These are phyloP conservation scores for Pediacus dermestoides DNA, from an alignment of 2,888 invertebrate genomes.

Conservation along the genomic window DNA sequence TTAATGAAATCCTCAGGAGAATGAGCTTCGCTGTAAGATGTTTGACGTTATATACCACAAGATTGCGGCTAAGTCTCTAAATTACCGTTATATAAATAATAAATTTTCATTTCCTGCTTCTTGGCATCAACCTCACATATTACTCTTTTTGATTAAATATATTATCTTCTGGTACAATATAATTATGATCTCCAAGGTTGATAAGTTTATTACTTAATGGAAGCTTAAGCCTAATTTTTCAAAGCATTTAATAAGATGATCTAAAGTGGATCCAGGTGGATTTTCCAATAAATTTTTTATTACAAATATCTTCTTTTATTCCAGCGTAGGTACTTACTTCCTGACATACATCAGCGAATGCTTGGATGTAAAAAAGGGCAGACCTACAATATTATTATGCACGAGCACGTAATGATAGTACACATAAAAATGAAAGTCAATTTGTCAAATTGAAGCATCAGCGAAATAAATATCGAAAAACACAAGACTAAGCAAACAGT, in stretches of 20 bases:
- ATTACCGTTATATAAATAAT: conserved; percentile 35
- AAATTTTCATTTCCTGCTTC: conserved; percentile 27
- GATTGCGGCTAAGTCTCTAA: conserved; percentile 29
- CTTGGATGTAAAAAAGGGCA: no score
- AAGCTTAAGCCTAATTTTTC: no score
- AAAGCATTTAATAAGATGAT: no score
- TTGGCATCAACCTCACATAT: conserved; percentile 8
- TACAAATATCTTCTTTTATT: no score
- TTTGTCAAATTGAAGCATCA: conserved; percentile 4
- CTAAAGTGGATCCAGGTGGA: no score
- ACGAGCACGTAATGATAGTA: conserved; percentile 5
- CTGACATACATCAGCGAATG: no score
- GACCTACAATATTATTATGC: no score
- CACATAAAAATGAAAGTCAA: conserved; percentile 4
- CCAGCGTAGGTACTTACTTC: no score
- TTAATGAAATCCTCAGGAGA: conserved; percentile 27
- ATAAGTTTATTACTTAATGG: no score
- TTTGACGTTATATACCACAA: conserved; percentile 24
- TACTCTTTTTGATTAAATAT: background rate
- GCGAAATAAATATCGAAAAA: background rate
- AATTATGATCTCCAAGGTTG: no score
- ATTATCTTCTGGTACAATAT: background rate
- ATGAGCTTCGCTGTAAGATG: conserved; percentile 19
- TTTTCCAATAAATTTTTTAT: no score
- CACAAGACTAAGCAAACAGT: background rate